A percentile compares a stretch with the other conserved stretches of the same genome.
phyloP scores from a whole-genome alignment of 2,113 vertebrate genomes.

The Oryctolagus cuniculus region DNA sequence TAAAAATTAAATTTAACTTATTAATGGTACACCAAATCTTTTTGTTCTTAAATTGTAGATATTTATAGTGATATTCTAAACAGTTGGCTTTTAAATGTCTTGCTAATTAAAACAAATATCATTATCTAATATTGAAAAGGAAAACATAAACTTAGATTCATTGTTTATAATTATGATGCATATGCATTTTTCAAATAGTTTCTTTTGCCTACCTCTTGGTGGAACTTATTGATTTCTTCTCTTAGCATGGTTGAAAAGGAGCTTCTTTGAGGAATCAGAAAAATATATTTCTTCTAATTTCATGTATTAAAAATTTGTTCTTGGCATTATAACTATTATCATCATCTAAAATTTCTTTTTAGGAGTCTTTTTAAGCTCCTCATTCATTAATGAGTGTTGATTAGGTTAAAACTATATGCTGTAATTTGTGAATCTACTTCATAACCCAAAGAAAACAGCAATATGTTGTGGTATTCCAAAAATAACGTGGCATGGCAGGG shows the following conservation, averaged over 20 bases:
- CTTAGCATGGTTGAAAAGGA: background rate
- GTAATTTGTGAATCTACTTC: conserved; percentile 1
- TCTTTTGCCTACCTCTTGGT: background rate
- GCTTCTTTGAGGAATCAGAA: background rate
- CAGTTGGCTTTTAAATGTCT: background rate
- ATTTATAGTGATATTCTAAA: background rate
- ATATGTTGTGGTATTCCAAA: background rate
- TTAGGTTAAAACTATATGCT: background rate
- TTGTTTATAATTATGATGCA: background rate
- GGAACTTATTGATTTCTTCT: background rate
- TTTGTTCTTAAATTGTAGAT: conserved; percentile 26
- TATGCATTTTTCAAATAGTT: background rate
- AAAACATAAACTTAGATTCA: background rate
- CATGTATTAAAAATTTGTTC: background rate
- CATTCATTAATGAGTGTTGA: background rate
- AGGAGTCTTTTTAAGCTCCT: conserved; percentile 15
- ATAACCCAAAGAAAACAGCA: background rate
- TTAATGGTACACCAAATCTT: background rate
- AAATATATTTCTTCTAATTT: background rate
- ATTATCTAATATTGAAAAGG: conserved; percentile 8
- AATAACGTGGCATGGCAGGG: background rate
- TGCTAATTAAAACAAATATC: conserved; percentile 31
- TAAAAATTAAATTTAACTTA: conserved; percentile 42
- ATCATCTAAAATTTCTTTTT: background rate
- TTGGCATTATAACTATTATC: conserved; percentile 35